phyloP scores from a whole-genome alignment of 1,140 invertebrate genomes.

The Dufourea novaeangliae region DNA sequence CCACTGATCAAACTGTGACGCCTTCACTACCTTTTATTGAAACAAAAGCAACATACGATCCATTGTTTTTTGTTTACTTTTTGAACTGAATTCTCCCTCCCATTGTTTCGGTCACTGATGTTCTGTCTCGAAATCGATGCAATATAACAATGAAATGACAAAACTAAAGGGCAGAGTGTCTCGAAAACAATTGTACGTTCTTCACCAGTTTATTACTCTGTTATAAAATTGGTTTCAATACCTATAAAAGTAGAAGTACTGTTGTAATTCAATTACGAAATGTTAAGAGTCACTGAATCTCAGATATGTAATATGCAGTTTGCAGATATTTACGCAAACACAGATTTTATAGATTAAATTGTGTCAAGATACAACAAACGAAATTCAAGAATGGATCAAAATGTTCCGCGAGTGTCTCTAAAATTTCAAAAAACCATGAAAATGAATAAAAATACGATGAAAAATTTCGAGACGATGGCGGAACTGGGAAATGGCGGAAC shows the following conservation, averaged over 20 bases:
- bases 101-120: neutral
- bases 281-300: too few relatives aligned
- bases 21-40: neutral
- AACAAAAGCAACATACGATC: neutral
- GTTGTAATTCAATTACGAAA: too few relatives aligned
- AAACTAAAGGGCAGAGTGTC: too few relatives aligned
- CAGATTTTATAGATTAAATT: too few relatives aligned
- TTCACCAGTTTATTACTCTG: too few relatives aligned
- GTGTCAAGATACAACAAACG: neutral
- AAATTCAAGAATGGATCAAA: neutral
- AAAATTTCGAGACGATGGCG: neutral
- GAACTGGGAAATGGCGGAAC: constrained; percentile 18
- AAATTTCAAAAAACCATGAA: neutral
- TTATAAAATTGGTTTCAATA: too few relatives aligned
- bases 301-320: too few relatives aligned
- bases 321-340: too few relatives aligned
- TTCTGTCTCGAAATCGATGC: neutral
- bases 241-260: too few relatives aligned
- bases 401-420: too few relatives aligned
- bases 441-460: neutral
- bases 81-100: neutral
- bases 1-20: neutral
- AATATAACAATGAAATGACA: neutral
- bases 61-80: neutral
- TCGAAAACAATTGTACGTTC: too few relatives aligned